Base-by-base conservation (phyloP, 2,113 vertebrate genomes). In the Hippolais icterina region DNA sequence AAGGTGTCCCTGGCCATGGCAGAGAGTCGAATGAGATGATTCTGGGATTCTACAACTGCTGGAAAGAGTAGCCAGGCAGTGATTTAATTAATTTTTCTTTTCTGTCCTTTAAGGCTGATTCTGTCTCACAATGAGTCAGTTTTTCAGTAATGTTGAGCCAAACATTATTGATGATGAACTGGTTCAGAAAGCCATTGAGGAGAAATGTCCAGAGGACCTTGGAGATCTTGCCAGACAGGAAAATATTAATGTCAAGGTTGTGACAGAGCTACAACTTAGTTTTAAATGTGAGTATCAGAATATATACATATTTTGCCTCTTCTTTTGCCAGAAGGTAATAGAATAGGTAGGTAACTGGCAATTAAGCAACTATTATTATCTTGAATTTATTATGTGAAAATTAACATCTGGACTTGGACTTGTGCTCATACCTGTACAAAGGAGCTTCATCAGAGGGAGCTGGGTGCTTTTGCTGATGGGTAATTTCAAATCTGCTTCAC, bases 101-200 rank as follows among this genome's bases (percentile, higher is more conserved):
- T 87, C 85, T 94, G 14, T 57, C 72, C 28, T 52, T 80, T 59
- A 74, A 94, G 80, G 61, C 39, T 49, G 63, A 39, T 57, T 35
- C 22, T 0, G 0, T 42, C 89, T 87, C 31, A 94, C 89, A 90
- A 98, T 98, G 98, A 98, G 83, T 81, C 89, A 87, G n/a, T 60
- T 95, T 6, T 87, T 93, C 21, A 54, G 96, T 19, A 96, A 74
- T 3, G 19, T 96, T 8, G 94, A 98, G 74, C 98, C 98, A 7
- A 98, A 75, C 8, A 65, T 98, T 52, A 98, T 99, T 6, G 98
- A 98, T 6, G 98, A 99, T 54, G 85, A 98, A 80, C 95, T 98
- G 96, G 57, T 99, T 49, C 96, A 96, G 92, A 83, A 96, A 86
- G 98, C 98, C 1, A 86, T 99, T 11, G 93, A 95, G n/a, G 97